phyloP scores from a whole-genome alignment of 1,140 invertebrate species.

The Pseudomyrmex sp. region DNA sequence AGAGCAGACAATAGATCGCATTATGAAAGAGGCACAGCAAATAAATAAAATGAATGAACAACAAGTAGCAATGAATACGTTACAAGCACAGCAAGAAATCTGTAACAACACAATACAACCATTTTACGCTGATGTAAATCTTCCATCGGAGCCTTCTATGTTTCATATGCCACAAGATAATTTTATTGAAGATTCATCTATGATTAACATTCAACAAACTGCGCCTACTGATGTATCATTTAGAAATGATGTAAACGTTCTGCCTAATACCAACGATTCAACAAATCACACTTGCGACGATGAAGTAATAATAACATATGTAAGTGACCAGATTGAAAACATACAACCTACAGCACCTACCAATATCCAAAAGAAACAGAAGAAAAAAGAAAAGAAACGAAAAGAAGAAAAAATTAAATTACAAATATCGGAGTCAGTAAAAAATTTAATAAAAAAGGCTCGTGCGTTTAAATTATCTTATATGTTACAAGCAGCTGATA shows the following conservation, averaged over 20 bases:
- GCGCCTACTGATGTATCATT: background rate
- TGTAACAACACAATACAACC: background rate
- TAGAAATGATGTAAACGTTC: background rate
- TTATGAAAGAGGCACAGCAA: background rate
- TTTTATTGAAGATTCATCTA: background rate
- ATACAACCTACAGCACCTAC: background rate
- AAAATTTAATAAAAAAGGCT: constrained; percentile 24
- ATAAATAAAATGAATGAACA: background rate
- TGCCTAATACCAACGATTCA: background rate
- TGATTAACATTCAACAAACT: background rate
- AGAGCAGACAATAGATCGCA: background rate
- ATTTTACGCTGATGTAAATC: background rate
- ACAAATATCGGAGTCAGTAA: background rate
- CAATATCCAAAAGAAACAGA: background rate
- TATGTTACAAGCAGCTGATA: constrained; percentile 52
- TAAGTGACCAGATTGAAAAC: too few species aligned
- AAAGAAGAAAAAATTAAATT: background rate
- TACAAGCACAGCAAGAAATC: background rate
- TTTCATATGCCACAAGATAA: background rate
- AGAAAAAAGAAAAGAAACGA: background rate
- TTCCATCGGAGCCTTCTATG: background rate
- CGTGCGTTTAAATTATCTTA: constrained; percentile 25
- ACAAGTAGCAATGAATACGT: background rate
- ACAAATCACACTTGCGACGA: background rate
- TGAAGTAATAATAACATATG: background rate